These are phyloP conservation scores for Trypoxylon attenuatum DNA, from an alignment of 2,888 invertebrate species.

Conservation along the genomic window DNA sequence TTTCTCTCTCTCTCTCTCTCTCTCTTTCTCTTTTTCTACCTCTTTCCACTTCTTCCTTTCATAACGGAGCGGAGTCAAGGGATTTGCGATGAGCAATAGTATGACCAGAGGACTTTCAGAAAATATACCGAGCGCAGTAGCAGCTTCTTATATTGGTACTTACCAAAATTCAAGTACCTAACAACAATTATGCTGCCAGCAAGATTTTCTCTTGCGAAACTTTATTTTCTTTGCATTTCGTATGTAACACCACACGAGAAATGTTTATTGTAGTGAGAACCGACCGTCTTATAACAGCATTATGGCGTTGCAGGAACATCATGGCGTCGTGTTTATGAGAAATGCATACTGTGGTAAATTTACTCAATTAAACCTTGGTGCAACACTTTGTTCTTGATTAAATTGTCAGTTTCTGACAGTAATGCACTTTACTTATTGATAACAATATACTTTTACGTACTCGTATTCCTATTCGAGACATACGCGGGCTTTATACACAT, in stretches of 20 bases:
- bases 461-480: background rate
- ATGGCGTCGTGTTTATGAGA: constrained; percentile 54
- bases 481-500: constrained; percentile 27
- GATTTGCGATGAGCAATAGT: constrained; percentile 38
- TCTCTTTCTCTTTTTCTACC: constrained; percentile 2
- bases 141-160: constrained; percentile 21
- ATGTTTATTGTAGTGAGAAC: constrained; percentile 47
- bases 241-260: constrained; percentile 23
- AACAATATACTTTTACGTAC: constrained; percentile 2
- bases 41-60: constrained; percentile 4
- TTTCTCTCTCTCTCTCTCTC: constrained; percentile 11
- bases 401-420: background rate
- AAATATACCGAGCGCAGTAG: constrained; percentile 11
- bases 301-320: constrained; percentile 53
- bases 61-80: constrained; percentile 18
- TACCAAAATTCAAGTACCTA: constrained; percentile 21
- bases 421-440: background rate
- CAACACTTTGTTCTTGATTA: background rate
- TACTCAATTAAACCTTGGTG: constrained; percentile 5
- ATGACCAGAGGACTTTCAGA: constrained; percentile 21
- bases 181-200: background rate
- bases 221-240: constrained; percentile 12
- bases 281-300: constrained; percentile 51
- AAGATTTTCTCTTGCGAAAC: background rate
- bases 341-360: constrained; percentile 5